Percentiles rank a stretch among this genome's conserved stretches.
Evolutionary conservation across 2,797 vertebrate genomes (phyloP).

Genomic region (Liparis tanakae): DNA sequence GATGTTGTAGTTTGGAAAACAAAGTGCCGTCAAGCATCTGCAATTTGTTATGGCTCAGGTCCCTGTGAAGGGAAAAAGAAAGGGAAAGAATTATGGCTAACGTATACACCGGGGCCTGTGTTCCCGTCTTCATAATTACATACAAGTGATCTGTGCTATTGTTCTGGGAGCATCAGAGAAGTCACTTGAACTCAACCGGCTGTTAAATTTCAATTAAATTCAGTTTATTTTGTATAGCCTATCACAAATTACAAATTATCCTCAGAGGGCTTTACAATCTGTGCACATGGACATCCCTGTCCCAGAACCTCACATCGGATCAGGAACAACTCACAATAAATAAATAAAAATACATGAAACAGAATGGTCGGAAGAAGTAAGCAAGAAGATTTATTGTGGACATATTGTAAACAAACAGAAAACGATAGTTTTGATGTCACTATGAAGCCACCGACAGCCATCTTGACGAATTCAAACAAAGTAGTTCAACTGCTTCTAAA

Average conservation of each 20-base stretch:
- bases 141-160: slow-evolving; percentile 45
- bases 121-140: slow-evolving; percentile 55
- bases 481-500: background rate
- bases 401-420: background rate
- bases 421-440: slow-evolving; percentile 7
- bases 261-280: too few species aligned
- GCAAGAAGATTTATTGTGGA: slow-evolving; percentile 17
- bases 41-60: slow-evolving; percentile 94
- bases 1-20: slow-evolving; percentile 87
- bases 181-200: slow-evolving; percentile 25
- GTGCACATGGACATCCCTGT: too few species aligned
- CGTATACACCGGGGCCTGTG: slow-evolving; percentile 39
- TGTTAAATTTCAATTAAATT: background rate
- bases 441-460: background rate
- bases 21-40: slow-evolving; percentile 86
- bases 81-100: slow-evolving; percentile 29
- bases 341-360: background rate
- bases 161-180: slow-evolving; percentile 45
- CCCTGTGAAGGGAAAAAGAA: slow-evolving; percentile 78
- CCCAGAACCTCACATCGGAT: too few species aligned
- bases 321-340: too few species aligned
- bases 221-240: too few species aligned
- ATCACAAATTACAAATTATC: too few species aligned
- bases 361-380: slow-evolving; percentile 10
- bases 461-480: background rate